These are phyloP conservation scores for Eidolon helvum DNA, from an alignment of 2,113 vertebrate genomes.

Conservation along the genomic window DNA sequence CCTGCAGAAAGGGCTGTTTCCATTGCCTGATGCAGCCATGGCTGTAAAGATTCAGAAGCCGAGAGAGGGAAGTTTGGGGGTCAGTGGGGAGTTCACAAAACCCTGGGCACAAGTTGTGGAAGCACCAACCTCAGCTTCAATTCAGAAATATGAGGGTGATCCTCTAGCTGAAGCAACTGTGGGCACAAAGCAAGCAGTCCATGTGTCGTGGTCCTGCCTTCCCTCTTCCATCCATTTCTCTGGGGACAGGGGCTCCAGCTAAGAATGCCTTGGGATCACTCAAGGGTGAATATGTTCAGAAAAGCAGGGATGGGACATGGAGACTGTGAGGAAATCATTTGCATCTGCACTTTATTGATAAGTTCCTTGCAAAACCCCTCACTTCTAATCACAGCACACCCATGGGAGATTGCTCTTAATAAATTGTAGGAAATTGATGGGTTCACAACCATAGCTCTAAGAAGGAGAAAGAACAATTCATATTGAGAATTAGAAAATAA, in stretches of 20 bases:
- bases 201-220: rapidly evolving
- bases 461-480: background rate
- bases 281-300: background rate
- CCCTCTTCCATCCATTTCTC: background rate
- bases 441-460: background rate
- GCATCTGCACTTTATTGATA: background rate
- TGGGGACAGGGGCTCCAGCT: background rate
- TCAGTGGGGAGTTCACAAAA: background rate
- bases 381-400: background rate
- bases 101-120: too few relatives aligned
- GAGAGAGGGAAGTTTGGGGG: background rate
- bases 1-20: background rate
- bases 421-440: background rate
- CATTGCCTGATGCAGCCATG: background rate
- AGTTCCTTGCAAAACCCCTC: background rate
- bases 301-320: background rate
- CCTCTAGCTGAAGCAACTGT: background rate
- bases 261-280: background rate
- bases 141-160: background rate
- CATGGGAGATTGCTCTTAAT: background rate
- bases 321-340: background rate
- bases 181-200: background rate
- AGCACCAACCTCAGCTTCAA: background rate
- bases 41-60: background rate
- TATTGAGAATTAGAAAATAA: background rate